Evolutionary conservation across 1,140 invertebrate species (phyloP).

Genomic region (Stegodyphus dumicola): DNA sequence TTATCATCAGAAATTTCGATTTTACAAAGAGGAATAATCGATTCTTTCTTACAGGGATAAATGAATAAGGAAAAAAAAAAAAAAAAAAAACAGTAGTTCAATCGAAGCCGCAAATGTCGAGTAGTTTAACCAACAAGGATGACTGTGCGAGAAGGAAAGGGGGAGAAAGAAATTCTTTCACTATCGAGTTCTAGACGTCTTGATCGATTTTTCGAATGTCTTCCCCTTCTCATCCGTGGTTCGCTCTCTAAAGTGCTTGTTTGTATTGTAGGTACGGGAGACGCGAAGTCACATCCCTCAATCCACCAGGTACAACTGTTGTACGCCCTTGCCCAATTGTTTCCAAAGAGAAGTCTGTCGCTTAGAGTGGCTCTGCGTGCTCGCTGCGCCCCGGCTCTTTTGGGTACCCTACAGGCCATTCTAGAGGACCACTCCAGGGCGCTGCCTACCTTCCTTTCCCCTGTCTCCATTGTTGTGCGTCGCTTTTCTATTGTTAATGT

Average conservation of each 20-base stretch:
- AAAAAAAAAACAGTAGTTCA: neutral
- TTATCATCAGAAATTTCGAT: no score
- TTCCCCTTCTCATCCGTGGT: neutral
- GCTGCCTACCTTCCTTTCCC: neutral
- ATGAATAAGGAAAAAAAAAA: neutral
- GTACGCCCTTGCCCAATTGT: conserved; percentile 40
- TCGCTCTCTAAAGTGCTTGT: conserved; percentile 22
- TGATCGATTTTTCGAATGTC: conserved; percentile 29
- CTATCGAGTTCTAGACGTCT: conserved; percentile 2
- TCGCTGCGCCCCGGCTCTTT: conserved; percentile 12
- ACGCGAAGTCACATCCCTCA: conserved; percentile 2
- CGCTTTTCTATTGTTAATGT: conserved; percentile 24
- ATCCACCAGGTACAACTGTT: conserved; percentile 18
- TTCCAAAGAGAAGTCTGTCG: conserved; percentile 26
- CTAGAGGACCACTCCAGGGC: conserved; percentile 15
- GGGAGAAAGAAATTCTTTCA: no score
- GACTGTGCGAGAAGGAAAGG: no score
- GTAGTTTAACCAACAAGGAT: no score
- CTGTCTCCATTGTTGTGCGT: conserved; percentile 27
- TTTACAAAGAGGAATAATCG: no score
- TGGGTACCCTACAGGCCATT: conserved; percentile 18
- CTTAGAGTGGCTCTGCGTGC: conserved; percentile 41
- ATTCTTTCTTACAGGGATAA: neutral
- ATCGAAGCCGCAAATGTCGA: no score
- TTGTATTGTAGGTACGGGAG: conserved; percentile 24